Base-by-base conservation (phyloP, 2,888 invertebrate genomes). In the Drosophila mettleri region DNA sequence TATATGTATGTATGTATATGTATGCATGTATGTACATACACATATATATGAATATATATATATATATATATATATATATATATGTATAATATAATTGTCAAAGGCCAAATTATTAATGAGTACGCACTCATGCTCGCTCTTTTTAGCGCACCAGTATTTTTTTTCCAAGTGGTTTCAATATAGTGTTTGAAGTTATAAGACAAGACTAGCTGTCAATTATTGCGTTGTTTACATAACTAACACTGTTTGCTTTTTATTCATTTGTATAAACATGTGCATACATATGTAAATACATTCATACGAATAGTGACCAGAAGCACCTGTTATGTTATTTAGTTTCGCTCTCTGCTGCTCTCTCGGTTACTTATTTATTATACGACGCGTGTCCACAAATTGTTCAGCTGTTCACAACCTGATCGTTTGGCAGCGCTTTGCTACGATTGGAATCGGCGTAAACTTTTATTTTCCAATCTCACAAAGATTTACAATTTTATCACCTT, bases 401-500 rank as follows among this genome's bases (percentile, higher is more conserved):
- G 78, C 78, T 78, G 68, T 72, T 78, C 72, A 78, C 76, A 75
- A 68, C 61, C 69, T 74, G 74, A 60, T 74, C 75, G 49, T 43
- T 63, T 31, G 51, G 20, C 31, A 52, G 43, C 52, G 62, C 36
- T 51, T 58, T 51, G 27, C 55, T 65, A 58, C 63, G 53, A 52
- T 65, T 75, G 64, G 31, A 49, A 54, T 68, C 70, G 43, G 29
- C 66, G 73, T 63, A 57, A 66, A 77, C 71, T 86, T 83, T 84
- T 72, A 81, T 83, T 81, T 83, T 86, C 66, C 74, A 83, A 83
- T 78, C 76, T 63, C 59, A 66, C 57, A 82, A 69, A 70, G 64
- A 72, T 72, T 74, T 84, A 81, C 77, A 84, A 74, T 77, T 84
- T 79, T 79, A 86, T 84, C 79, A 79, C 79, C 72, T 68, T 79